Percentiles rank a stretch among this genome's conserved stretches.
These are phyloP conservation scores for Syritta pipiens DNA, from an alignment of 2,888 invertebrate species.

Conservation along the genomic window DNA sequence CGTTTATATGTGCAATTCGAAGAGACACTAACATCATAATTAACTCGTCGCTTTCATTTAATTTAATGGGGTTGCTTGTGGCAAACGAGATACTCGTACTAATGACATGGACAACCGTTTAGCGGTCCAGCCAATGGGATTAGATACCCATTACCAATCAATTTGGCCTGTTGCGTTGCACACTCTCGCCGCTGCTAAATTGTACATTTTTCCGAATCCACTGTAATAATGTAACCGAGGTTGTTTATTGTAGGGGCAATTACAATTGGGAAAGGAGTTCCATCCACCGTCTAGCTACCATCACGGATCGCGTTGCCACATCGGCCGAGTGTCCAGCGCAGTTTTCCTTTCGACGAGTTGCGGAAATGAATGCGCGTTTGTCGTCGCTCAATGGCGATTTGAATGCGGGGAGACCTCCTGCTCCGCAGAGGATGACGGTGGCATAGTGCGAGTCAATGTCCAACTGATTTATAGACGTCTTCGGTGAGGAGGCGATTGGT, in stretches of 20 bases:
- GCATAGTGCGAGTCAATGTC: background rate
- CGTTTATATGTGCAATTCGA: constrained; percentile 7
- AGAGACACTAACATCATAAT: constrained; percentile 59
- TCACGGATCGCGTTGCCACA: constrained; percentile 25
- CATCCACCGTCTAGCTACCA: background rate
- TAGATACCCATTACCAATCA: constrained; percentile 58
- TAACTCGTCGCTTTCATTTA: constrained; percentile 63
- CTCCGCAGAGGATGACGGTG: background rate
- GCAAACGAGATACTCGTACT: constrained; percentile 14
- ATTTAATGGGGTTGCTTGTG: constrained; percentile 55
- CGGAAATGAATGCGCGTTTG: constrained; percentile 25
- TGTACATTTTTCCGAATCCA: constrained; percentile 39
- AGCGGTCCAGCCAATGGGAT: constrained; percentile 55
- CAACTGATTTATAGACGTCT: constrained; percentile 12
- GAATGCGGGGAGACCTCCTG: constrained; percentile 2
- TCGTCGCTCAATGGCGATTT: constrained; percentile 22
- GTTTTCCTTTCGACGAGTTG: constrained; percentile 30
- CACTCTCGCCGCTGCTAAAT: constrained; percentile 11
- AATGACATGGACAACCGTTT: constrained; percentile 61
- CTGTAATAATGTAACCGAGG: constrained; percentile 32
- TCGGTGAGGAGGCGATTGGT: background rate
- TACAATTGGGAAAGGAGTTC: constrained; percentile 49
- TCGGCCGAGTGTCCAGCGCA: constrained; percentile 5
- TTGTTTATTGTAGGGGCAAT: constrained; percentile 48
- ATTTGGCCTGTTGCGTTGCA: constrained; percentile 23